phyloP scores from a whole-genome alignment of 2,888 invertebrate species.

The Pinctada fucata region DNA sequence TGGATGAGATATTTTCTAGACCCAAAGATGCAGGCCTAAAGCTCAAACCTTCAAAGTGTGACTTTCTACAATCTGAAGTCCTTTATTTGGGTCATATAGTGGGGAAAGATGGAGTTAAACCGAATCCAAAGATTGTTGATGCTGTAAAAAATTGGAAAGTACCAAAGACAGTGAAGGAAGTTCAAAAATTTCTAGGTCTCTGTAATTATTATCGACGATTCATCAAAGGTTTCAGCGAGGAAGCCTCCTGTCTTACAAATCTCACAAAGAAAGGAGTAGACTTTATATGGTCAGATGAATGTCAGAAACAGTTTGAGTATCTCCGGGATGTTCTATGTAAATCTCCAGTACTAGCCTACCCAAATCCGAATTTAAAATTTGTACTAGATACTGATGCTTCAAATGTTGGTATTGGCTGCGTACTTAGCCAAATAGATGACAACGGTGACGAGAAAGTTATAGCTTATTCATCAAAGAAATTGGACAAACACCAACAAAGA shows the following conservation, averaged over 20 bases:
- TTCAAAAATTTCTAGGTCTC: constrained; percentile 19
- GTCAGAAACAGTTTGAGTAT: not conserved
- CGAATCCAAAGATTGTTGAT: constrained; percentile 28
- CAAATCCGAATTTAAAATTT: not conserved
- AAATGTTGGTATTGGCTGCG: not conserved
- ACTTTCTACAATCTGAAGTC: too few relatives aligned
- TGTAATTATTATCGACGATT: not conserved
- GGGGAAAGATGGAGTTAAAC: constrained; percentile 20
- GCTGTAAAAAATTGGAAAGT: constrained; percentile 18
- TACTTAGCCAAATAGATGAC: not conserved
- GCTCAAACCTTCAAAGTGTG: too few relatives aligned
- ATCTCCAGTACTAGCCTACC: not conserved
- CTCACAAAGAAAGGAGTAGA: constrained; percentile 1
- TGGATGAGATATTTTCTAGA: too few relatives aligned
- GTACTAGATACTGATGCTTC: not conserved
- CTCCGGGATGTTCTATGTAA: not conserved
- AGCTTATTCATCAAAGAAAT: not conserved
- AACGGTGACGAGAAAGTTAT: not conserved
- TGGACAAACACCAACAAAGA: not conserved
- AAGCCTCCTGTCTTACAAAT: not conserved
- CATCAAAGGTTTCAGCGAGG: not conserved
- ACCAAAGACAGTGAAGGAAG: constrained; percentile 22
- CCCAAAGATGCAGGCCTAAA: too few relatives aligned
- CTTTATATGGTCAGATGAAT: not conserved
- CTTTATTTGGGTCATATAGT: constrained; percentile 17